Evolutionary conservation across 2,888 invertebrate genomes (phyloP), one percentile per base, ranked within the genome.

Genomic region (Ophion obscuratus): DNA sequence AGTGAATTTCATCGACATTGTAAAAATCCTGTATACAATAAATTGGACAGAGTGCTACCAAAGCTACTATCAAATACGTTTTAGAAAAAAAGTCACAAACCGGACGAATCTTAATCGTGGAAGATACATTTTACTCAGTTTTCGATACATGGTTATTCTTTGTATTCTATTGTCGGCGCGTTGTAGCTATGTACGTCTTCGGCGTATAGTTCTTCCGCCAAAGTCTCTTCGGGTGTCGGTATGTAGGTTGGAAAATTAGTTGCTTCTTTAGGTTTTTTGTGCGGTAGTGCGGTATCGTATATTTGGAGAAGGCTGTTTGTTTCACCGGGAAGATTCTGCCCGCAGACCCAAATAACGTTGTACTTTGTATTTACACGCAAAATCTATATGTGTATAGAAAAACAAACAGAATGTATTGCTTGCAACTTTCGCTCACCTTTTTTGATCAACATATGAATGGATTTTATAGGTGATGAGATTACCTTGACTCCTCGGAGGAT

Each of bases 341-440:
- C 99, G 89, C 96, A 95, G 11, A 99, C 97, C 96, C 97, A 99
- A 85, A 99, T 95, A 0, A 99, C 97, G 94, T 99, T 99, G 93
- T 98, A 96, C 93, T 98, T 97, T n/a, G 97, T 98, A 92, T 99
- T 99, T 59, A 99, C 98, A 86, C 99, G 96, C 94, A 97, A 96
- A 90, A 99, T 97, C 96, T 98, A 96, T 2, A 57, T 24, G 57
- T 31, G 27, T 31, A 62, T 27, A 64, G 44, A 40, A 61, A 75
- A 53, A 11, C 24, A 53, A 74, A 27, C 9, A 73, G 73, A 75
- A 81, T 27, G 11, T 27, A 57, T 81, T 61, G 11, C 24, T 17
- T 24, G 36, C 10, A 31, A 20, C 36, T 47, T 64, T 53, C 10
- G 20, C 7, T 5, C 9, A 27, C 53, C 2, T 57, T 53, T 44